Evolutionary conservation across 2,888 invertebrate genomes (phyloP).

Genomic region (Rhagium mordax): DNA sequence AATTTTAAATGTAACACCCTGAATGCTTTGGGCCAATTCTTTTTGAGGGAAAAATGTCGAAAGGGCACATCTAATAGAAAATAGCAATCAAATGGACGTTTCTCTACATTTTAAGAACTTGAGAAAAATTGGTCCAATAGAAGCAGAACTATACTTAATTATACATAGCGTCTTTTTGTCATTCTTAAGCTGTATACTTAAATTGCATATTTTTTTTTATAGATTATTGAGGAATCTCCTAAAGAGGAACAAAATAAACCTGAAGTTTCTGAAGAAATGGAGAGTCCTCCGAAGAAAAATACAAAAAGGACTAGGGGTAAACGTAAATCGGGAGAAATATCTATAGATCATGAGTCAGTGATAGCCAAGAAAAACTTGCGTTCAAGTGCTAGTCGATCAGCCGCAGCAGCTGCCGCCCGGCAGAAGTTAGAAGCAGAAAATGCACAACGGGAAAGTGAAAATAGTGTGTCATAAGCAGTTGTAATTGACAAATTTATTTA

Average conservation of each 20-base stretch:
- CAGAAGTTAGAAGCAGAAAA: slow-evolving; percentile 70
- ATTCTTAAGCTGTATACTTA: too few relatives aligned
- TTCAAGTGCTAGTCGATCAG: slow-evolving; percentile 83
- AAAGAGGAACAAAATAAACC: slow-evolving; percentile 35
- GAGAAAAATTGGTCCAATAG: too few relatives aligned
- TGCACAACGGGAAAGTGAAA: slow-evolving; percentile 64
- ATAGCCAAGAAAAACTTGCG: slow-evolving; percentile 76
- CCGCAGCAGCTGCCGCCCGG: slow-evolving; percentile 73
- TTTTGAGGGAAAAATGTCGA: too few relatives aligned
- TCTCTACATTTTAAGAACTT: too few relatives aligned
- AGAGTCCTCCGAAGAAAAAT: slow-evolving; percentile 64
- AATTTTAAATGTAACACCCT: too few relatives aligned
- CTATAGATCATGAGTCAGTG: slow-evolving; percentile 73
- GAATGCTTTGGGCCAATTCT: too few relatives aligned
- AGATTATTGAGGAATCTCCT: slow-evolving; percentile 18
- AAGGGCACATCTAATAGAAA: too few relatives aligned
- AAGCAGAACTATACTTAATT: too few relatives aligned
- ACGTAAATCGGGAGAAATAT: slow-evolving; percentile 70
- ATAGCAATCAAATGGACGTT: too few relatives aligned
- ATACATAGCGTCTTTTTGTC: too few relatives aligned
- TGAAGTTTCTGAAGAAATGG: slow-evolving; percentile 48
- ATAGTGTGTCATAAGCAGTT: slow-evolving; percentile 57
- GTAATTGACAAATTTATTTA: slow-evolving; percentile 9
- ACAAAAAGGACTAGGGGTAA: slow-evolving; percentile 68
- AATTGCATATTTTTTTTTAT: background rate